phyloP scores from a whole-genome alignment of 2,888 invertebrate genomes.

The Xylota sylvarum region DNA sequence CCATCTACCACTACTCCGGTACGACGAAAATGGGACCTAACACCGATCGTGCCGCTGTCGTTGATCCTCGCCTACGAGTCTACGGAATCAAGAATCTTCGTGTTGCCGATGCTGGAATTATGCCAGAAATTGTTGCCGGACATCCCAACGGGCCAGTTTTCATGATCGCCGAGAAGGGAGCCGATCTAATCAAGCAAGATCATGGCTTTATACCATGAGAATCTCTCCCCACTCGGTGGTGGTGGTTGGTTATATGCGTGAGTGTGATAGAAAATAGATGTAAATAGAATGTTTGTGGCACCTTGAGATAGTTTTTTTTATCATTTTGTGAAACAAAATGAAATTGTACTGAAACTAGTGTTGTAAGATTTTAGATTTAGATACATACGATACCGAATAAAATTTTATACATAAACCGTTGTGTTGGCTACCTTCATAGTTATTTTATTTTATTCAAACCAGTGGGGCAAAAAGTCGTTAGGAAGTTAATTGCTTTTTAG shows the following conservation, averaged over 20 bases:
- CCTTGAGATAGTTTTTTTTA: conserved; percentile 41
- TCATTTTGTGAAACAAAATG: conserved; percentile 64
- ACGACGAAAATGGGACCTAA: conserved; percentile 89
- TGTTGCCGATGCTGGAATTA: conserved; percentile 86
- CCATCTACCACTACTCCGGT: conserved; percentile 88
- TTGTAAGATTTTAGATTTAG: conserved; percentile 54
- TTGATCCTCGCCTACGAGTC: conserved; percentile 87
- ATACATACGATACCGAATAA: conserved; percentile 38
- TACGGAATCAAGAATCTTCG: conserved; percentile 85
- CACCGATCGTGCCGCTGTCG: conserved; percentile 87
- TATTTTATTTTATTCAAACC: background rate
- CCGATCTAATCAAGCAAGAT: conserved; percentile 86
- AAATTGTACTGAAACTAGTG: conserved; percentile 73
- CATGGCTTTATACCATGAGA: conserved; percentile 83
- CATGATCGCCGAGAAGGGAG: conserved; percentile 87
- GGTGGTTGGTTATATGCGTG: conserved; percentile 10
- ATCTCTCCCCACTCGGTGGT: background rate
- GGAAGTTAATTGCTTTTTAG: background rate
- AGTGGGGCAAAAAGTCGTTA: background rate
- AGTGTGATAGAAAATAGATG: conserved; percentile 56
- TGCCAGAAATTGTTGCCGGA: conserved; percentile 86
- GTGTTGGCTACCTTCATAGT: background rate
- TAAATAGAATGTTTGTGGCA: conserved; percentile 41
- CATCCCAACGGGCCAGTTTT: conserved; percentile 87
- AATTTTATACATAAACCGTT: conserved; percentile 31